These are phyloP conservation scores for Numida meleagris DNA, from an alignment of 2,113 vertebrate species.

Conservation along the genomic window DNA sequence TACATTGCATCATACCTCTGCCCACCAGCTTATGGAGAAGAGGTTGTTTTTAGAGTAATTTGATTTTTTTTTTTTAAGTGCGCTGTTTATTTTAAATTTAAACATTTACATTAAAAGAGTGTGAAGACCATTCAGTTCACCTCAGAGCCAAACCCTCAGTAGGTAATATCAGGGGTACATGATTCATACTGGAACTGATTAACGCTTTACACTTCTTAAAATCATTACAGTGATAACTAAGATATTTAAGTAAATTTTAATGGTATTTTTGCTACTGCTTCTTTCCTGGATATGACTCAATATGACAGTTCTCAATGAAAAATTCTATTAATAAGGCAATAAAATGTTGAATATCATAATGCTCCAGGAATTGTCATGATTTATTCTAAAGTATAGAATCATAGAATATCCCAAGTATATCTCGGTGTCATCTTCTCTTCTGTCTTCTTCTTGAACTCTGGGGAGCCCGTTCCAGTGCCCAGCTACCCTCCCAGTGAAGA, in stretches of 20 bases:
- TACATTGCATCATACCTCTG: neutral
- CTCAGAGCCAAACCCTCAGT: neutral
- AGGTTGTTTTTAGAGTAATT: neutral
- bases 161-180: neutral
- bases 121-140: neutral
- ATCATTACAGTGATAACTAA: neutral
- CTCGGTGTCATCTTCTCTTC: too few species aligned
- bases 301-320: neutral
- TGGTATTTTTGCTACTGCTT: neutral
- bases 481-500: too few species aligned
- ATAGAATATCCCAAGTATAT: too few species aligned
- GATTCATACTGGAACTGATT: neutral
- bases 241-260: neutral
- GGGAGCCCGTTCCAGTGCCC: too few species aligned
- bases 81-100: neutral
- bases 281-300: neutral
- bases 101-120: neutral
- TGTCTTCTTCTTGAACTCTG: too few species aligned
- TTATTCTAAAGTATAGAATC: too few species aligned
- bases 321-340: too few species aligned
- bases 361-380: too few species aligned
- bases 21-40: neutral
- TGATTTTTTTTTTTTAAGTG: neutral
- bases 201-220: too few species aligned
- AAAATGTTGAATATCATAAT: too few species aligned